A percentile compares a stretch with the other conserved stretches of the same genome.
phyloP scores from a whole-genome alignment of 2,113 vertebrate genomes.

The Catagonus wagneri region DNA sequence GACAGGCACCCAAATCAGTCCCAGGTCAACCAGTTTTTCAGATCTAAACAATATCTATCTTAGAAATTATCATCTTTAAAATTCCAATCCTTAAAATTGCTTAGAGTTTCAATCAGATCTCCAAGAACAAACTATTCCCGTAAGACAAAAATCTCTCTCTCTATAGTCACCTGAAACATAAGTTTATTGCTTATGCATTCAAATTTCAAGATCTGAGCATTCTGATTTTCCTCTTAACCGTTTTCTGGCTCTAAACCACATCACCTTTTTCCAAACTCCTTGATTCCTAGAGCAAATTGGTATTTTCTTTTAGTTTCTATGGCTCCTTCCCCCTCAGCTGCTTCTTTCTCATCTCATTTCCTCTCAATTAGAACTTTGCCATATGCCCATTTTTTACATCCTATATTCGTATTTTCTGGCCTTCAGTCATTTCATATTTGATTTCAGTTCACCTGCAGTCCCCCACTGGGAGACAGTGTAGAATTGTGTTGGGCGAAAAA shows the following conservation, averaged over 20 bases:
- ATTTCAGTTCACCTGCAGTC: constrained; percentile 17
- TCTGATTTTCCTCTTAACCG: not conserved
- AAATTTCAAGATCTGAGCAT: not conserved
- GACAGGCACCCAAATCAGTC: not conserved
- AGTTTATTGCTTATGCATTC: not conserved
- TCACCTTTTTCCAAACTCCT: not conserved
- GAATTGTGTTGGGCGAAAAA: not conserved
- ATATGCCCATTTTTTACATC: not conserved
- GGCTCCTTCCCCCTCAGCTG: not conserved
- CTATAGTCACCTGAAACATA: not conserved
- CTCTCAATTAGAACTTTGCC: not conserved
- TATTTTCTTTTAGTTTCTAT: not conserved
- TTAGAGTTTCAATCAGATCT: not conserved
- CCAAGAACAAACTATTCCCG: not conserved
- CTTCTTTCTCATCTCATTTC: constrained; percentile 17
- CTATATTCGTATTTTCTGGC: constrained; percentile 31
- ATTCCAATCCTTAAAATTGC: not conserved
- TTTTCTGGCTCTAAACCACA: not conserved
- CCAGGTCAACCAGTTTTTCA: not conserved
- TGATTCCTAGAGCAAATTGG: constrained; percentile 6
- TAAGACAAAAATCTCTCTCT: not conserved
- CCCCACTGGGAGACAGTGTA: not conserved
- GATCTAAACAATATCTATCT: not conserved
- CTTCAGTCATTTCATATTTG: constrained; percentile 2
- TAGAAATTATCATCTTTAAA: not conserved